Evolutionary conservation across 2,113 vertebrate genomes (phyloP).

Genomic region (Xenopus borealis): DNA sequence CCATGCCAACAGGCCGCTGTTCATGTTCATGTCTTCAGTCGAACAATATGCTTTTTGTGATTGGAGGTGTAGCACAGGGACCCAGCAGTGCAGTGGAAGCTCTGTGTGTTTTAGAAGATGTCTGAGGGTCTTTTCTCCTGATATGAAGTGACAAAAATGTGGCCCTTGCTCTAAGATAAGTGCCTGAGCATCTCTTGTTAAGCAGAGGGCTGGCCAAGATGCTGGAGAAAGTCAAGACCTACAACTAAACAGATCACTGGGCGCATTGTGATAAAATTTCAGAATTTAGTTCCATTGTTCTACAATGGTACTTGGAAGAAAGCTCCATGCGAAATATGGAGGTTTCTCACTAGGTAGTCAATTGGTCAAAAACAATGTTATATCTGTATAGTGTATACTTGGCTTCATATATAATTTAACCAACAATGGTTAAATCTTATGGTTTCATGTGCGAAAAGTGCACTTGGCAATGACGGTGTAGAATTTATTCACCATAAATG

Average conservation of each 20-base stretch:
- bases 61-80: slow-evolving; percentile 90
- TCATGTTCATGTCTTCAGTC: slow-evolving; percentile 82
- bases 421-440: too few relatives aligned
- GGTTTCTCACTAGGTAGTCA: too few relatives aligned
- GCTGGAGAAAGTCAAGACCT: not conserved
- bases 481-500: too few relatives aligned
- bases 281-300: not conserved
- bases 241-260: not conserved
- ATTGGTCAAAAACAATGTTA: too few relatives aligned
- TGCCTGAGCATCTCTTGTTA: slow-evolving; percentile 52
- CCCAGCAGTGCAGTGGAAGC: slow-evolving; percentile 90
- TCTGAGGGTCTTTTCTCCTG: slow-evolving; percentile 62
- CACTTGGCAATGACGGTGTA: too few relatives aligned
- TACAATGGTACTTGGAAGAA: too few relatives aligned
- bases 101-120: slow-evolving; percentile 78
- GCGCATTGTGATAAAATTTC: not conserved
- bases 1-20: slow-evolving; percentile 88
- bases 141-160: not conserved
- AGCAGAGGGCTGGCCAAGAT: not conserved
- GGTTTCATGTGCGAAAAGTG: too few relatives aligned
- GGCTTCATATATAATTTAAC: too few relatives aligned
- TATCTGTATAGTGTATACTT: too few relatives aligned
- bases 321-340: too few relatives aligned
- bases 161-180: slow-evolving; percentile 44
- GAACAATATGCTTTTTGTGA: slow-evolving; percentile 76